These are phyloP conservation scores for Anoplopoma fimbria DNA, from an alignment of 2,113 vertebrate genomes.

Conservation along the genomic window DNA sequence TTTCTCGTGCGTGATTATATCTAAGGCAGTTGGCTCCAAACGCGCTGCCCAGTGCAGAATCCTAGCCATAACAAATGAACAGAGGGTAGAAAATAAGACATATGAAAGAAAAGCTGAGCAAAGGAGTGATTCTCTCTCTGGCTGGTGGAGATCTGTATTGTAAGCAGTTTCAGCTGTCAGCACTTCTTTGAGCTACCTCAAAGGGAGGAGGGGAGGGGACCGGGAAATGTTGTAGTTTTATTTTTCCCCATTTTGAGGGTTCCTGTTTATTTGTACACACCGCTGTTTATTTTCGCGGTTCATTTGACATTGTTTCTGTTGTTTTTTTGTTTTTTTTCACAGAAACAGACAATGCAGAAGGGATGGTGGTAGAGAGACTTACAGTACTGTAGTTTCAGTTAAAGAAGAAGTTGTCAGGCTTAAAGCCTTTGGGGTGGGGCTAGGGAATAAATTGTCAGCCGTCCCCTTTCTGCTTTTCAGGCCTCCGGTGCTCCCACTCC, in stretches of 20 bases:
- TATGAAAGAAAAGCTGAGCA: constrained; percentile 85
- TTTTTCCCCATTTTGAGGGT: constrained; percentile 90
- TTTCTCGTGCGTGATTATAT: constrained; percentile 61
- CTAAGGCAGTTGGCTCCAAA: constrained; percentile 82
- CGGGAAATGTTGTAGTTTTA: constrained; percentile 93
- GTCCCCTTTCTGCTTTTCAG: constrained; percentile 68
- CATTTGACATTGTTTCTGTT: constrained; percentile 64
- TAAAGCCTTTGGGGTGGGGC: constrained; percentile 67
- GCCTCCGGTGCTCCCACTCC: constrained; percentile 46
- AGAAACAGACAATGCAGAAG: constrained; percentile 46
- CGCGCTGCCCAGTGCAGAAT: constrained; percentile 84
- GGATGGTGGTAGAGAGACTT: constrained; percentile 41
- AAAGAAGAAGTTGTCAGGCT: constrained; percentile 73
- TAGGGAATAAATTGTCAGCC: constrained; percentile 72
- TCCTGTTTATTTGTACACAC: constrained; percentile 85
- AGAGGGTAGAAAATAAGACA: constrained; percentile 82
- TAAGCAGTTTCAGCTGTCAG: constrained; percentile 90
- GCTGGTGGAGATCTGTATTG: constrained; percentile 84
- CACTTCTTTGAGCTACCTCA: constrained; percentile 87
- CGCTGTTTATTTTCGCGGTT: constrained; percentile 70
- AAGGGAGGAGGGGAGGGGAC: constrained; percentile 78
- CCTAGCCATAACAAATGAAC: constrained; percentile 83
- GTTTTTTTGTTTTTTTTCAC: constrained; percentile 12
- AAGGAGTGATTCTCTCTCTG: constrained; percentile 82
- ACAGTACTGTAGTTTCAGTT: constrained; percentile 52